These are phyloP conservation scores for Pyrrhosoma nymphula DNA, from an alignment of 2,888 invertebrate genomes.

Conservation along the genomic window DNA sequence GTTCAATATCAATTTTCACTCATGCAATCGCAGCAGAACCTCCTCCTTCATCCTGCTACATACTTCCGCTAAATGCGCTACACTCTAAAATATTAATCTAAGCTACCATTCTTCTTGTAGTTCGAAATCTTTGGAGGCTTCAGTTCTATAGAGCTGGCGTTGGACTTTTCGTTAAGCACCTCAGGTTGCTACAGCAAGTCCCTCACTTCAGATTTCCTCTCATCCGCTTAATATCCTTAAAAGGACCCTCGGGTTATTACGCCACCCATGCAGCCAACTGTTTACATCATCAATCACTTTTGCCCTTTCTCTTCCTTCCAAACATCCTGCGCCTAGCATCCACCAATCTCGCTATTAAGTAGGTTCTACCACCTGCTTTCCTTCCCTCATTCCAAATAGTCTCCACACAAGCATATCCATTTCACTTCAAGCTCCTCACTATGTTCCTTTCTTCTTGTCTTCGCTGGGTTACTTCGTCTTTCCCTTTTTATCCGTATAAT, in stretches of 20 bases:
- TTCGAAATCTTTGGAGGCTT: not conserved
- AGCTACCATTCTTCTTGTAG: not conserved
- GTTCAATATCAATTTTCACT: too few species aligned
- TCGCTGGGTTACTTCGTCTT: too few species aligned
- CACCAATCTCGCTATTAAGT: not conserved
- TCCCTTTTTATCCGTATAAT: too few species aligned
- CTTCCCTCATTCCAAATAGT: not conserved
- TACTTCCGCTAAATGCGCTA: not conserved
- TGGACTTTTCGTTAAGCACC: not conserved
- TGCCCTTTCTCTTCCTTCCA: not conserved
- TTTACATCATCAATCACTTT: slow-evolving; percentile 11
- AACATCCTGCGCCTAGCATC: not conserved
- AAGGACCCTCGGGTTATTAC: not conserved
- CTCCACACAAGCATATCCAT: not conserved
- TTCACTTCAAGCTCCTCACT: not conserved
- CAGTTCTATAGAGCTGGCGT: not conserved
- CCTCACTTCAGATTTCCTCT: not conserved
- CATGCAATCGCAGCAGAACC: too few species aligned
- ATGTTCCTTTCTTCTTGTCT: too few species aligned
- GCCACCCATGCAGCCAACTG: not conserved
- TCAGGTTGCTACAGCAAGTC: not conserved
- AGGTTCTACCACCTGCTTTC: not conserved
- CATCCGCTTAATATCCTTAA: not conserved
- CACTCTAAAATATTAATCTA: not conserved
- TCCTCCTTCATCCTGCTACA: too few species aligned